Percentiles rank a stretch among this genome's conserved stretches.
Conservation (phyloP, 2,888 invertebrate species). For the Brachyptera risi region DNA sequence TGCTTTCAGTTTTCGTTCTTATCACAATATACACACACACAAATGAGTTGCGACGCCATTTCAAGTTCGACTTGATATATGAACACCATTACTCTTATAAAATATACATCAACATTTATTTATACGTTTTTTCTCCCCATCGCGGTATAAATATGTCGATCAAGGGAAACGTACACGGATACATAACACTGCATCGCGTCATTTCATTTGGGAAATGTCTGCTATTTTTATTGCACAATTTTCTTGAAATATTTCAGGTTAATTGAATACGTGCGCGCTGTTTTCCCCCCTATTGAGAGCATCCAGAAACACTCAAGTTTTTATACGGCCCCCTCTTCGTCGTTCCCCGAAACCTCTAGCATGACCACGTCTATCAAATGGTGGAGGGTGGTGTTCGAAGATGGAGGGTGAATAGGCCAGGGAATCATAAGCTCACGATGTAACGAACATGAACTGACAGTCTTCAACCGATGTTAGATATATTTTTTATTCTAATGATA, state of each 20-base stretch:
- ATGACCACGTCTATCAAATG: slow-evolving; percentile 15
- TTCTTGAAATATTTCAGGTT: slow-evolving; percentile 17
- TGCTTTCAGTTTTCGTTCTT: slow-evolving; percentile 6
- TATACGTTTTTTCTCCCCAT: neutral
- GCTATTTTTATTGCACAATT: slow-evolving; percentile 14
- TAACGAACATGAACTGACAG: too few relatives aligned
- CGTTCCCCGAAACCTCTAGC: too few relatives aligned
- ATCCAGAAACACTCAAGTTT: slow-evolving; percentile 14
- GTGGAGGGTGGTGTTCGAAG: neutral
- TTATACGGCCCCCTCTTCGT: neutral
- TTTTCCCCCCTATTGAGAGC: neutral
- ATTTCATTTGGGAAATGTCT: slow-evolving; percentile 5
- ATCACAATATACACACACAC: slow-evolving; percentile 2
- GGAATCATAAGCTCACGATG: too few relatives aligned
- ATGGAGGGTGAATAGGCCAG: neutral
- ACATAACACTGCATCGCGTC: slow-evolving; percentile 9
- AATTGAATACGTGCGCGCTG: slow-evolving; percentile 19
- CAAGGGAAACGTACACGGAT: too few relatives aligned
- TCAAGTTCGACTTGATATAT: slow-evolving; percentile 16
- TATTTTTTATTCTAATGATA: too few relatives aligned
- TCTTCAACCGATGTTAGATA: too few relatives aligned
- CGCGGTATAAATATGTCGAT: neutral
- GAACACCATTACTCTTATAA: slow-evolving; percentile 8
- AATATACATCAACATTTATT: neutral
- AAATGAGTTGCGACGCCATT: slow-evolving; percentile 12